Base-by-base conservation (phyloP, 1,140 invertebrate species). In the Drosophila repletoides region DNA sequence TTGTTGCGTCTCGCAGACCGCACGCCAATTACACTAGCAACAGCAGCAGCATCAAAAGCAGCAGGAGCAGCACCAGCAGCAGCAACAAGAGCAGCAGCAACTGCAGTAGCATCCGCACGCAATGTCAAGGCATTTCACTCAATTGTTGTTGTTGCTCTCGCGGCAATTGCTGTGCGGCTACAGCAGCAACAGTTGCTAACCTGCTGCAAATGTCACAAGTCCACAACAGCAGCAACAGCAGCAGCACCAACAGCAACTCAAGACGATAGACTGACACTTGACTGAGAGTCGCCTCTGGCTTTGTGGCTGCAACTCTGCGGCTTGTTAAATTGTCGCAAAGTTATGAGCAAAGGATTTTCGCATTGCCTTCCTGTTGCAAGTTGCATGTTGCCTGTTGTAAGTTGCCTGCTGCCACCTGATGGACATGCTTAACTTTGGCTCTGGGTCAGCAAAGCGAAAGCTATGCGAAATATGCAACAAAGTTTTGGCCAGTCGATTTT, bases 111-210 rank as follows among this genome's bases (percentile, higher is more conserved):
- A 76, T 81, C 72, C 72, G 61, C 77, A 83, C 77, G 77, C 77
- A 81, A 83, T 84, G 79, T 73, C 74, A 73, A 73, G 73, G 60
- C 64, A 83, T 74, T 84, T 84, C 76, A 81, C 76, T 80, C 76
- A 80, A 80, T 72, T 74, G 75, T 64, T 70, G 75, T 64, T 70
- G 75, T 56, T 74, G 64, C 48, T 31, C 19, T 63, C 49, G 55
- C 64, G 74, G 77, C 79, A 84, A 70, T 73, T 81, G 76, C 76
- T 81, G 66, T 72, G 76, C 67, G 58, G 69, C 69, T 72, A 45
- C 28, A 46, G 17, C 2, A 26, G 56, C 5, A 31, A 49, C 24
- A 12, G 36, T 9, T 40, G 22, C 21, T 36, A 31, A n/a, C n/a
- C 5, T 56, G 45, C 41, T 45, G 67, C 41, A 67, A 43, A 41